phyloP scores from a whole-genome alignment of 2,113 vertebrate genomes.

The Todiramphus saurophagus region DNA sequence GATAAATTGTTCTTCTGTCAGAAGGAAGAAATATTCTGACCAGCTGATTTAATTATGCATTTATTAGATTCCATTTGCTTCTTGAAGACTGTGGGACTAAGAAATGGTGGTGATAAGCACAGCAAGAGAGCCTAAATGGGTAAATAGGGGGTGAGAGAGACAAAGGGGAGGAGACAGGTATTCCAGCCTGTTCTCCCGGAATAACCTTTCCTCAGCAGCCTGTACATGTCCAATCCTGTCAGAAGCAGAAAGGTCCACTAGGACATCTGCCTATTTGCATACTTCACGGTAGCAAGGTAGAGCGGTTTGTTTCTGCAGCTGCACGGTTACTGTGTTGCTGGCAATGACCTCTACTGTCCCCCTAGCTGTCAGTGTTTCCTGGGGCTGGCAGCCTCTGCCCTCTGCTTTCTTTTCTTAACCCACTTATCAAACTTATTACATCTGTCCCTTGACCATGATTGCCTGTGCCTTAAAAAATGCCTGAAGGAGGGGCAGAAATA shows the following conservation, averaged over 20 bases:
- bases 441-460: neutral
- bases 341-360: neutral
- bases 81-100: neutral
- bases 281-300: neutral
- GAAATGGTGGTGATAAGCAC: neutral
- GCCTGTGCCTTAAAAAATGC: neutral
- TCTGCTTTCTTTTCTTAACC: neutral
- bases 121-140: neutral
- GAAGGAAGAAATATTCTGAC: neutral
- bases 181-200: neutral
- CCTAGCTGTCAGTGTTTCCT: neutral
- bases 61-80: neutral
- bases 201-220: neutral
- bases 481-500: neutral
- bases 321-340: neutral
- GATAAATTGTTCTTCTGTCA: neutral
- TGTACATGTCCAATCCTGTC: neutral
- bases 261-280: neutral
- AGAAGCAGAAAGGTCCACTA: neutral
- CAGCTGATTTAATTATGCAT: neutral
- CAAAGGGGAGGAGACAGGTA: neutral
- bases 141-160: rapidly evolving
- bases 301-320: neutral
- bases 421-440: neutral
- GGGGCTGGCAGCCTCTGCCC: neutral